phyloP scores from a whole-genome alignment of 2,888 invertebrate species.

The Lepas anatifera region DNA sequence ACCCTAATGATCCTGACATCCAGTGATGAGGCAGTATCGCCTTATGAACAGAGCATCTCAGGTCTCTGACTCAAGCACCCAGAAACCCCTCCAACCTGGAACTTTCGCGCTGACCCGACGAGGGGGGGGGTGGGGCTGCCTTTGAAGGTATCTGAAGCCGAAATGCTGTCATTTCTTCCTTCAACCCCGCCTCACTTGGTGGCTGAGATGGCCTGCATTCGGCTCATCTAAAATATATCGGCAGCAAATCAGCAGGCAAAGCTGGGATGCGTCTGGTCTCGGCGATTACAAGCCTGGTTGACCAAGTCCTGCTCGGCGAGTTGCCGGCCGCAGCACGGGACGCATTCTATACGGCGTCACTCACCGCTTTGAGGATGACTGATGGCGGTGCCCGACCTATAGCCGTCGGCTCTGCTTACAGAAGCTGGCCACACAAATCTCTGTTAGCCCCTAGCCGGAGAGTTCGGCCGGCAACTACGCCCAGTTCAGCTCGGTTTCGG shows the following conservation, averaged over 20 bases:
- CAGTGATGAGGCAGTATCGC: no score
- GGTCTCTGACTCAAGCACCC: no score
- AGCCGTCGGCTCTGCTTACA: background rate
- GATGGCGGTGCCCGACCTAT: background rate
- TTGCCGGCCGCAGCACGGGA: background rate
- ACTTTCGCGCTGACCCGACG: no score
- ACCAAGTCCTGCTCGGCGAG: background rate
- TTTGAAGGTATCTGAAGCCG: no score
- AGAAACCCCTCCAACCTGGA: no score
- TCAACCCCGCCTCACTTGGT: no score
- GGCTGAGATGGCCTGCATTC: no score
- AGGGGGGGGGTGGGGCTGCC: no score
- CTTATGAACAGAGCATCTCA: no score
- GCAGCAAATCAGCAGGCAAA: background rate
- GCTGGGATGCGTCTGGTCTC: background rate
- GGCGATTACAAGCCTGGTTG: background rate
- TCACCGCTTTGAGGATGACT: background rate
- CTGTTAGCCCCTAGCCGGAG: background rate
- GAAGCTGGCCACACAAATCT: background rate
- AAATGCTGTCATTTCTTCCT: no score
- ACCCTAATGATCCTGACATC: no score
- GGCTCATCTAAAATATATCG: no score
- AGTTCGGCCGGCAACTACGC: background rate
- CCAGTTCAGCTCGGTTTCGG: background rate
- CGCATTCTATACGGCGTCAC: background rate